These are phyloP conservation scores for Clostera curtula DNA, from an alignment of 2,888 invertebrate species.

Conservation along the genomic window DNA sequence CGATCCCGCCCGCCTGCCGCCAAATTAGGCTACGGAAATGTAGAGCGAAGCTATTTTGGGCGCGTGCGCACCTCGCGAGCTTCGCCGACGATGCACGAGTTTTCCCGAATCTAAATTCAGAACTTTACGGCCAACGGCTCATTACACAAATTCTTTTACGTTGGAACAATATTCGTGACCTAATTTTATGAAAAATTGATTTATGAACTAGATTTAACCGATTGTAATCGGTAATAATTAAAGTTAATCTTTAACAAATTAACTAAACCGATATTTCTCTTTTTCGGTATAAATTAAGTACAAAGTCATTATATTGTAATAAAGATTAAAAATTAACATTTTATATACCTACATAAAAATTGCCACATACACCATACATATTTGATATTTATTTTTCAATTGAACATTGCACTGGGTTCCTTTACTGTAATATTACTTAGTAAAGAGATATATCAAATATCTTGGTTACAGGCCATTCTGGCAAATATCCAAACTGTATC, in stretches of 20 bases:
- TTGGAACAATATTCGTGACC: conserved; percentile 20
- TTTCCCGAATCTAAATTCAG: conserved; percentile 54
- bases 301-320: too few relatives aligned
- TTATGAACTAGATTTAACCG: conserved; percentile 3
- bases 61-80: conserved; percentile 46
- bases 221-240: too few relatives aligned
- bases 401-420: too few relatives aligned
- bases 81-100: conserved; percentile 40
- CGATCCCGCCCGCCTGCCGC: conserved; percentile 48
- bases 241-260: too few relatives aligned
- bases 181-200: conserved; percentile 24
- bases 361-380: too few relatives aligned
- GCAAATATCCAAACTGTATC: conserved; percentile 50
- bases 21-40: conserved; percentile 75
- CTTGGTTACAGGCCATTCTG: conserved; percentile 42
- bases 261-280: too few relatives aligned
- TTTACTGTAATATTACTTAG: too few relatives aligned
- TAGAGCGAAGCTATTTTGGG: conserved; percentile 61
- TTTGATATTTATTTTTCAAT: too few relatives aligned
- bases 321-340: too few relatives aligned
- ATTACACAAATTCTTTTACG: conserved; percentile 30
- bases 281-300: too few relatives aligned
- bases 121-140: conserved; percentile 39
- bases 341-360: too few relatives aligned
- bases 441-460: conserved; percentile 43